Conservation (phyloP, 2,113 vertebrate species). For the Carettochelys insculpta region DNA sequence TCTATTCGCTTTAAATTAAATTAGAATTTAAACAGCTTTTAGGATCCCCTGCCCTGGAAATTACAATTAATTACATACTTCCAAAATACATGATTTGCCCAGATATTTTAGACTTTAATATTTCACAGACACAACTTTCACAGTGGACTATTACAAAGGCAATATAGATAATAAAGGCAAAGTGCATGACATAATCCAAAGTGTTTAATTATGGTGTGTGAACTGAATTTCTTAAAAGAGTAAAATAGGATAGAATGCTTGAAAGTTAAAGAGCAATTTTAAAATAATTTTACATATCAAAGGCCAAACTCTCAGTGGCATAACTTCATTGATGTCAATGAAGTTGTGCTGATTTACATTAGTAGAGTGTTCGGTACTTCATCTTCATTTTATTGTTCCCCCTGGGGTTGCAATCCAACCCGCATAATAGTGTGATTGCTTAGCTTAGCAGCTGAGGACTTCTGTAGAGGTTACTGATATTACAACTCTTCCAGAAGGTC, state of each 20-base stretch:
- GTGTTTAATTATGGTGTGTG: neutral
- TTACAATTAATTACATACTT: slow-evolving; percentile 39
- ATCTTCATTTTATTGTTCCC: neutral
- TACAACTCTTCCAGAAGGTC: neutral
- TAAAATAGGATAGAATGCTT: neutral
- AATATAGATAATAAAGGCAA: neutral
- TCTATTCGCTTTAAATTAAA: slow-evolving; percentile 42
- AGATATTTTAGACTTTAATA: neutral
- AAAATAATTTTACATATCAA: neutral
- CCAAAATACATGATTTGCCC: neutral
- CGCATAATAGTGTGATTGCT: neutral
- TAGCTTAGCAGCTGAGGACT: neutral
- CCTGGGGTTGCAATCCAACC: neutral
- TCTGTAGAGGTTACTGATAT: neutral
- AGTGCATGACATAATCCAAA: neutral
- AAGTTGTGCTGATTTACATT: neutral
- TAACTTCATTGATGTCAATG: neutral
- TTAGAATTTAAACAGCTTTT: neutral
- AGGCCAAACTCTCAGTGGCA: neutral
- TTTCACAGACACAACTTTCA: neutral
- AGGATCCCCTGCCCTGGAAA: slow-evolving; percentile 16
- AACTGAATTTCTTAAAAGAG: neutral
- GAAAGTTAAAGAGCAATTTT: neutral
- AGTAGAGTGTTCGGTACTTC: neutral
- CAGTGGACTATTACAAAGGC: neutral